phyloP scores from a whole-genome alignment of 2,797 vertebrate genomes.

The Tapera naevia region DNA sequence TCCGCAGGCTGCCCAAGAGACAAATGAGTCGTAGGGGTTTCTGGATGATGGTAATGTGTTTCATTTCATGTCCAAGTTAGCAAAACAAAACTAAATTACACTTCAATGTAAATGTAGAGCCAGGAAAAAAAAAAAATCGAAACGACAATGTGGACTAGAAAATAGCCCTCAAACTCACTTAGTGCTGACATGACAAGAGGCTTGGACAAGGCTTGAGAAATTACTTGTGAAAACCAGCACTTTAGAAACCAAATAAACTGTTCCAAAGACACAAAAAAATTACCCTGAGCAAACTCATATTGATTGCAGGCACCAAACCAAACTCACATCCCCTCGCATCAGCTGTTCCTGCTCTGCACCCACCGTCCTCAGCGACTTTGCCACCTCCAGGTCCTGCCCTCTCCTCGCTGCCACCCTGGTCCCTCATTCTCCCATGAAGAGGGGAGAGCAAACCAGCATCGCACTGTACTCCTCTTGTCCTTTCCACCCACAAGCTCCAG shows the following conservation, averaged over 20 bases:
- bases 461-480: not conserved
- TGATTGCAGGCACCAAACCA: not conserved
- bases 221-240: not conserved
- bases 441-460: not conserved
- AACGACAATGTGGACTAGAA: not conserved
- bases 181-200: not conserved
- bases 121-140: not conserved
- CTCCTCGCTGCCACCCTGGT: not conserved
- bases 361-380: not conserved
- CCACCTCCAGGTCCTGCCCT: not conserved
- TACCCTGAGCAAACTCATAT: not conserved
- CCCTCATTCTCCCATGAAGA: no score
- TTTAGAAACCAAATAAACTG: conserved; percentile 32
- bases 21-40: not conserved
- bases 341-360: fast-evolving
- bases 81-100: not conserved
- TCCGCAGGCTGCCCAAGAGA: not conserved
- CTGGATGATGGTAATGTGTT: not conserved
- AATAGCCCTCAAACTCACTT: conserved; percentile 28
- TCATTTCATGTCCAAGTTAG: not conserved
- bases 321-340: fast-evolving
- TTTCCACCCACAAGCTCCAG: not conserved
- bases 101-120: not conserved
- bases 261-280: not conserved
- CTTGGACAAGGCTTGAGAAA: conserved; percentile 1